Evolutionary conservation across 37 sponge, comb jelly and placozoan species (phyloP).

Genomic region (Bolinopsis microptera): DNA sequence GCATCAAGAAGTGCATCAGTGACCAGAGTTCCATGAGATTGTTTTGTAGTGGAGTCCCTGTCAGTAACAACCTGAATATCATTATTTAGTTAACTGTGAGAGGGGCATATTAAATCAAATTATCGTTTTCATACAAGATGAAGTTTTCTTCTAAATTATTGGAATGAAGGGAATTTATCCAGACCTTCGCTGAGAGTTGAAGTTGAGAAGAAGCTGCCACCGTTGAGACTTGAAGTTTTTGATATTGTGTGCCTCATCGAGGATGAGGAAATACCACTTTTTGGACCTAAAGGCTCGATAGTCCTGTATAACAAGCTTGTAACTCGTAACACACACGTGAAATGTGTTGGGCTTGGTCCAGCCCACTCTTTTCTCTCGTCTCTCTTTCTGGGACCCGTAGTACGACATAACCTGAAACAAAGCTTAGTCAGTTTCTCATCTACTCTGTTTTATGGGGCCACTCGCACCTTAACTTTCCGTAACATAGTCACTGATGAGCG

Average conservation of each 20-base stretch:
- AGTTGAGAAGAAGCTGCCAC: conserved; percentile 96
- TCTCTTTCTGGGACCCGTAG: conserved; percentile 91
- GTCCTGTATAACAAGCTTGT: conserved; percentile 94
- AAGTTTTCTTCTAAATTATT: too few species aligned
- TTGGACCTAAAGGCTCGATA: conserved; percentile 87
- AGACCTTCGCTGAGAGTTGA: conserved; percentile 84
- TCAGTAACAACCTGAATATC: conserved; percentile 77
- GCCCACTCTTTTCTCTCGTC: conserved; percentile 89
- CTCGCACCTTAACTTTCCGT: too few species aligned
- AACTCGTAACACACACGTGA: conserved; percentile 99
- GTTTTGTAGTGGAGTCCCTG: conserved; percentile 98
- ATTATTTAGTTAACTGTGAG: not conserved
- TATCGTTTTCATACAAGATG: not conserved
- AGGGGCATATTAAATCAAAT: not conserved
- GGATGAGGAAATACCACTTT: conserved; percentile 93
- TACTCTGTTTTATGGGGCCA: not conserved
- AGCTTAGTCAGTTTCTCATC: not conserved
- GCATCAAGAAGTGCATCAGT: conserved; percentile 99
- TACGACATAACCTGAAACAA: conserved; percentile 75
- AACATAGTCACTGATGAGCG: too few species aligned
- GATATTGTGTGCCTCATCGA: conserved; percentile 99
- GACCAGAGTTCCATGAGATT: conserved; percentile 99
- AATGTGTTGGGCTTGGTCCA: conserved; percentile 95
- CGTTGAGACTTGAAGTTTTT: conserved; percentile 99
- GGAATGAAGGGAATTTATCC: not conserved